A percentile compares a stretch with the other conserved stretches of the same genome.
phyloP scores from a whole-genome alignment of 2,113 vertebrate genomes.

The Myotis yumanensis region DNA sequence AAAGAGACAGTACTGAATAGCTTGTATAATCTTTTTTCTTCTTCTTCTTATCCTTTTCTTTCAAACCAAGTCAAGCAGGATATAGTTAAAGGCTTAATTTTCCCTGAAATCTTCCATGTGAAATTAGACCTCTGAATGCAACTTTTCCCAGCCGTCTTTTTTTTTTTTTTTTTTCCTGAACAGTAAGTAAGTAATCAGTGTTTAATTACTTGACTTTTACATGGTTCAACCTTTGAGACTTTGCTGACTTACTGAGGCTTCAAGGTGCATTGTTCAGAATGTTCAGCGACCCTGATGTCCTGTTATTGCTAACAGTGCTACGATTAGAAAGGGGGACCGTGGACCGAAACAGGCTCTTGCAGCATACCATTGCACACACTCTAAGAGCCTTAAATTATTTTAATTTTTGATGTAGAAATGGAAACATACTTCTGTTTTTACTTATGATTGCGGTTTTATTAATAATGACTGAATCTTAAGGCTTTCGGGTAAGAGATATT shows the following conservation, averaged over 20 bases:
- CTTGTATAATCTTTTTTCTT: conserved; percentile 75
- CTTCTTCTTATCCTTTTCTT: conserved; percentile 80
- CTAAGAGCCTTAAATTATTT: background rate
- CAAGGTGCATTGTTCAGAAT: conserved; percentile 54
- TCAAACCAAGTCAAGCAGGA: conserved; percentile 84
- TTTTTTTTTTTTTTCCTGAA: background rate
- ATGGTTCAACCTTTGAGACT: conserved; percentile 77
- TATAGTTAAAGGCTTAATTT: conserved; percentile 83
- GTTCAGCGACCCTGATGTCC: conserved; percentile 45
- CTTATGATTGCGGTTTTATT: background rate
- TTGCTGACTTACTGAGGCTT: conserved; percentile 68
- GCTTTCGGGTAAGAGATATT: background rate
- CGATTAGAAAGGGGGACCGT: background rate
- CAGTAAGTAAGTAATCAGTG: conserved; percentile 78
- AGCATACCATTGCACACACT: background rate
- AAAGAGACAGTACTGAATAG: conserved; percentile 80
- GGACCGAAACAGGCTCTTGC: background rate
- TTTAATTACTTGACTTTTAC: conserved; percentile 84
- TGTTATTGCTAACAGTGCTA: conserved; percentile 39
- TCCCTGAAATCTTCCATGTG: conserved; percentile 78
- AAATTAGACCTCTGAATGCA: conserved; percentile 81
- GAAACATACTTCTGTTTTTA: background rate
- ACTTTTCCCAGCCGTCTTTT: conserved; percentile 69
- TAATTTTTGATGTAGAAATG: background rate
- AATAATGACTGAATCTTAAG: background rate